phyloP scores from a whole-genome alignment of 1,140 invertebrate species.

The Eubasilissa regina region DNA sequence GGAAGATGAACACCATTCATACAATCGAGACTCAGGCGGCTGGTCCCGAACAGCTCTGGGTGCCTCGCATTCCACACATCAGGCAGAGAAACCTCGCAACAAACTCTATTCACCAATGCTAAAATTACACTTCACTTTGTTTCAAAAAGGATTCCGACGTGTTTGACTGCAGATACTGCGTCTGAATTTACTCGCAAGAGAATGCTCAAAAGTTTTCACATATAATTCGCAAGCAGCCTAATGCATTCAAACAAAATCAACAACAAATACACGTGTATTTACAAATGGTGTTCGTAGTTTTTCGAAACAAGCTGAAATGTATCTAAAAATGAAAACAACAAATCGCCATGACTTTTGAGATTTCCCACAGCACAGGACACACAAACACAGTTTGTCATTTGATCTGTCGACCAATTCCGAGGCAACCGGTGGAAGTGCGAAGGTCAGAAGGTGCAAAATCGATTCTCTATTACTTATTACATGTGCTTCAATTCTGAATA shows the following conservation, averaged over 20 bases:
- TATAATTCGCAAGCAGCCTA: too few relatives aligned
- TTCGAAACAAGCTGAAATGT: slow-evolving; percentile 57
- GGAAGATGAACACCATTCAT: slow-evolving; percentile 51
- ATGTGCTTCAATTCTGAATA: slow-evolving; percentile 29
- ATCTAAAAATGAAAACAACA: slow-evolving; percentile 53
- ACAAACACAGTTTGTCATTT: slow-evolving; percentile 61
- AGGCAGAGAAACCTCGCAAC: slow-evolving; percentile 53
- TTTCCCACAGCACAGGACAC: slow-evolving; percentile 60
- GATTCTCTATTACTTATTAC: slow-evolving; percentile 62
- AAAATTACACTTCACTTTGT: slow-evolving; percentile 55
- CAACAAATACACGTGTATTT: slow-evolving; percentile 5
- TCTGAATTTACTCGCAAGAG: background rate
- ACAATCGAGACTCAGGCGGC: slow-evolving; percentile 52
- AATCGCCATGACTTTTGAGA: slow-evolving; percentile 56
- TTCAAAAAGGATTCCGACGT: slow-evolving; percentile 40
- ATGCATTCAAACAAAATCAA: background rate
- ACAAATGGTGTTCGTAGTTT: slow-evolving; percentile 15
- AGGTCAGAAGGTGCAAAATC: slow-evolving; percentile 73
- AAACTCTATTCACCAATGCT: slow-evolving; percentile 54
- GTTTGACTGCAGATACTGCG: background rate
- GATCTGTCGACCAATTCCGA: slow-evolving; percentile 50
- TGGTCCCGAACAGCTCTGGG: slow-evolving; percentile 55
- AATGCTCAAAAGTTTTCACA: too few relatives aligned
- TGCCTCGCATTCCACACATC: slow-evolving; percentile 46
- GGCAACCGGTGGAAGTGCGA: slow-evolving; percentile 61